Evolutionary conservation across 2,888 invertebrate genomes (phyloP).

Genomic region (Sarcophaga subvicina): DNA sequence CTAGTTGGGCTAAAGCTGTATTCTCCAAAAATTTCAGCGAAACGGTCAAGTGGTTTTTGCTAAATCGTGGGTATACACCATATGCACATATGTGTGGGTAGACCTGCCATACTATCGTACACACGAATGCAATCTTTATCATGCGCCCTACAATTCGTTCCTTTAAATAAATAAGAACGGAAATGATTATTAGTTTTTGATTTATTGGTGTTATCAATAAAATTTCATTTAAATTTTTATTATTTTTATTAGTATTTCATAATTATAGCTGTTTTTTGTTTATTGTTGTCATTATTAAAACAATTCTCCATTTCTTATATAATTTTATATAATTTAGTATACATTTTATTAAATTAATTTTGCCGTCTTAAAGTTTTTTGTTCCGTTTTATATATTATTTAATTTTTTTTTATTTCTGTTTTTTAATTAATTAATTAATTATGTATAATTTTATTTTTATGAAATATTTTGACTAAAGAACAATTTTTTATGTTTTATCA

Average conservation of each 20-base stretch:
- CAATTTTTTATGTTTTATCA: constrained; percentile 48
- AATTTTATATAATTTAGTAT: constrained; percentile 10
- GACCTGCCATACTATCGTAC: no score
- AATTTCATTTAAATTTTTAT: constrained; percentile 66
- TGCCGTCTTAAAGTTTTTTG: constrained; percentile 56
- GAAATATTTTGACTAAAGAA: constrained; percentile 66
- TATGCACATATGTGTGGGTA: no score
- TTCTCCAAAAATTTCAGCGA: no score
- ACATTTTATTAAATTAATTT: constrained; percentile 36
- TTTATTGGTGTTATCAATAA: constrained; percentile 65
- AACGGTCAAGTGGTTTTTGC: no score
- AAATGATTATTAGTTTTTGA: constrained; percentile 50
- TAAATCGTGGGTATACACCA: no score
- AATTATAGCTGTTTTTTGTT: constrained; percentile 1
- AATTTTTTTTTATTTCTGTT: constrained; percentile 67
- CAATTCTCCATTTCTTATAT: constrained; percentile 40
- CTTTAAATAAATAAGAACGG: not conserved
- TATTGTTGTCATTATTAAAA: constrained; percentile 58
- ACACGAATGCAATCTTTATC: no score
- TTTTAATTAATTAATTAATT: constrained; percentile 44
- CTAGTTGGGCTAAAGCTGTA: no score
- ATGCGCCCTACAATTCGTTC: no score
- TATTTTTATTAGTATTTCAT: constrained; percentile 57
- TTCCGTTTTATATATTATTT: constrained; percentile 41
- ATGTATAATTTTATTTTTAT: constrained; percentile 32